Base-by-base conservation (phyloP, 2,888 invertebrate species). In the Criorhina ranunculi region DNA sequence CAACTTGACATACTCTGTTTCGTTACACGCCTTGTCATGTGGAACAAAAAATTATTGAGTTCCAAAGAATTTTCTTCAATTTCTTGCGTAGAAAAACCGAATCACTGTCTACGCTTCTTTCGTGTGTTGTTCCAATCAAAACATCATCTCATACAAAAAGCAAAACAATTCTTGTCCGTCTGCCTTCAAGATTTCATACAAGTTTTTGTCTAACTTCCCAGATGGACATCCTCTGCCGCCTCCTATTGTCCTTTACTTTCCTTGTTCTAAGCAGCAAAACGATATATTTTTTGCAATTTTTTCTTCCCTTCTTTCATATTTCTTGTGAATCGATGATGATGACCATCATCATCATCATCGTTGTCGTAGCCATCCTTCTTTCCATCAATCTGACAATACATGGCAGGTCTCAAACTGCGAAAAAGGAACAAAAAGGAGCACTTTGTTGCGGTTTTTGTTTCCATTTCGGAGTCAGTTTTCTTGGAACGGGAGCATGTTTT, bases 321-420 rank as follows among this genome's bases (percentile, higher is more conserved):
- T 67, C 60, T 40, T 42, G 40, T 35, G 29, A 53, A 70, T 72
- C 59, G 62, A 51, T 40, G 62, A 53, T 69, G 78, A 69, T 83
- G 79, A 62, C 49, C 62, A 73, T 79, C 73, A 79, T 83, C 78
- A 78, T 83, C 78, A 62, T 83, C 55, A 64, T 79, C 46, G 64
- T 79, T 4, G 24, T 24, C 24, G 24, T 24, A 1, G 24, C 4
- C 24, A 24, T 24, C 24, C 4, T 3, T 64, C 78, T 51, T 69
- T 79, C 79, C 79, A 83, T 83, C 83, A 83, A 67, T 78, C 82
- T 78, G 44, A 66, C 64, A 73, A 83, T 66, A 35, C 35, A 57
- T 75, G 66, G 49, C 75, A 76, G 66, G 64, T 76, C 78, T 62
- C 60, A 62, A 9, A 0, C 17, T 17, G 24, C 5, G 31, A 59